A percentile compares a stretch with the other conserved stretches of the same genome.
Conservation (phyloP, 2,888 invertebrate species). For the Megaustenia siamemsis region DNA sequence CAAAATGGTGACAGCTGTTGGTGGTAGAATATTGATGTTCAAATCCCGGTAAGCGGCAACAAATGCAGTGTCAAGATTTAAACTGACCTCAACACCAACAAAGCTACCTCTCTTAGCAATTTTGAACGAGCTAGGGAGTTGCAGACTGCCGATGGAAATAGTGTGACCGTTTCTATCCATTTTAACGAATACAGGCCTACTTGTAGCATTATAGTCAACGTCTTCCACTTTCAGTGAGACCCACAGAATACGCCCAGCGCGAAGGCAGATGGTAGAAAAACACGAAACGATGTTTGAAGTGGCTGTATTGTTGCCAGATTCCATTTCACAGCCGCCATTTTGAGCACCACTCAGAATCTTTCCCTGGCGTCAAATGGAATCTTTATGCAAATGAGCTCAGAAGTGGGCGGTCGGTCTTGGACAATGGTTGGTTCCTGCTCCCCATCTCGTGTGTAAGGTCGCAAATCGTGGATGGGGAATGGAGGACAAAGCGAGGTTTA, state of each 20-base stretch:
- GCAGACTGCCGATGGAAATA: not conserved
- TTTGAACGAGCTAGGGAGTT: not conserved
- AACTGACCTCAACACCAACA: slow-evolving; percentile 46
- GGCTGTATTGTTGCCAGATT: slow-evolving; percentile 40
- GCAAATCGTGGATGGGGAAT: not conserved
- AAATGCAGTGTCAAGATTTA: slow-evolving; percentile 51
- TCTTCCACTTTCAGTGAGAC: not conserved
- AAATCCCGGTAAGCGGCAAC: slow-evolving; percentile 46
- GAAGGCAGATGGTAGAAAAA: slow-evolving; percentile 46
- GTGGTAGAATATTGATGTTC: slow-evolving; percentile 45
- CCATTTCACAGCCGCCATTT: slow-evolving; percentile 47
- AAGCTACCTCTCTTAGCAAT: not conserved
- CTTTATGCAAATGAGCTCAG: slow-evolving; percentile 48
- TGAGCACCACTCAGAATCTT: slow-evolving; percentile 32
- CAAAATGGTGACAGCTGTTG: slow-evolving; percentile 1
- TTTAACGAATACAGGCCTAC: not conserved
- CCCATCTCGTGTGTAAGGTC: slow-evolving; percentile 21
- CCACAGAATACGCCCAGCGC: not conserved
- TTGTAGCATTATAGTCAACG: slow-evolving; percentile 3
- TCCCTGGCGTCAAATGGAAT: slow-evolving; percentile 49
- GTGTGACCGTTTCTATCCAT: slow-evolving; percentile 19
- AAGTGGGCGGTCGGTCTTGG: slow-evolving; percentile 3
- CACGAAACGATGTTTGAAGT: slow-evolving; percentile 36
- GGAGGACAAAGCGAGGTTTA: not conserved
- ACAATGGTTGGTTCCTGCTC: slow-evolving; percentile 24